These are phyloP conservation scores for Heteronetta atricapilla DNA, from an alignment of 2,113 vertebrate species.

Conservation along the genomic window DNA sequence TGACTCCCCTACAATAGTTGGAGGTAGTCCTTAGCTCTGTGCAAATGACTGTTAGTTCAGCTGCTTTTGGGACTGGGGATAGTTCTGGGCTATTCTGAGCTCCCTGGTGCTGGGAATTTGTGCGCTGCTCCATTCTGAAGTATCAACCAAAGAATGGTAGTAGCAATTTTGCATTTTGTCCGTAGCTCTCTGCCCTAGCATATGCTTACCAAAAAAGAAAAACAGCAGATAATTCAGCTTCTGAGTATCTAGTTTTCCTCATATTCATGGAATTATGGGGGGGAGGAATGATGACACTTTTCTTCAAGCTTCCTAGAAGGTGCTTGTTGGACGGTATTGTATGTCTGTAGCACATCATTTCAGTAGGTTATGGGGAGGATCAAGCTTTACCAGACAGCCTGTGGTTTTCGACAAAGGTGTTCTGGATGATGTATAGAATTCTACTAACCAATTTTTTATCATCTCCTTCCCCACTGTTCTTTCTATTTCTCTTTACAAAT, in stretches of 20 bases:
- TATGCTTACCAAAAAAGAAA: not conserved
- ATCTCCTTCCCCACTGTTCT: not conserved
- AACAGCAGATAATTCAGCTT: not conserved
- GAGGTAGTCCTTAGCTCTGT: not conserved
- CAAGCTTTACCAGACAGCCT: not conserved
- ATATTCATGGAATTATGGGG: not conserved
- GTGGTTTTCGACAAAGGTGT: not conserved
- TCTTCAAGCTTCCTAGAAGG: not conserved
- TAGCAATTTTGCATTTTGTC: not conserved
- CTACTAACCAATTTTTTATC: not conserved
- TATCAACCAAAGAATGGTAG: not conserved
- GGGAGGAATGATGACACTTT: not conserved
- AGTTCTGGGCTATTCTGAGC: not conserved
- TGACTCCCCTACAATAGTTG: accelerated
- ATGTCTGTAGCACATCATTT: not conserved
- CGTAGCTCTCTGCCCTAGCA: not conserved
- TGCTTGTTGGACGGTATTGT: not conserved
- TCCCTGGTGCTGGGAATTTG: not conserved
- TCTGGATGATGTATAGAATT: not conserved
- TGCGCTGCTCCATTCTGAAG: not conserved
- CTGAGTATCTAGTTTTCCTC: not conserved
- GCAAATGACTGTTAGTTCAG: not conserved
- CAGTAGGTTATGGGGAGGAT: not conserved
- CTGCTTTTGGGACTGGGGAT: not conserved
- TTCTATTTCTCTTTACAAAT: not conserved